Evolutionary conservation across 2,888 invertebrate genomes (phyloP).

Genomic region (Neoscelio sp.): DNA sequence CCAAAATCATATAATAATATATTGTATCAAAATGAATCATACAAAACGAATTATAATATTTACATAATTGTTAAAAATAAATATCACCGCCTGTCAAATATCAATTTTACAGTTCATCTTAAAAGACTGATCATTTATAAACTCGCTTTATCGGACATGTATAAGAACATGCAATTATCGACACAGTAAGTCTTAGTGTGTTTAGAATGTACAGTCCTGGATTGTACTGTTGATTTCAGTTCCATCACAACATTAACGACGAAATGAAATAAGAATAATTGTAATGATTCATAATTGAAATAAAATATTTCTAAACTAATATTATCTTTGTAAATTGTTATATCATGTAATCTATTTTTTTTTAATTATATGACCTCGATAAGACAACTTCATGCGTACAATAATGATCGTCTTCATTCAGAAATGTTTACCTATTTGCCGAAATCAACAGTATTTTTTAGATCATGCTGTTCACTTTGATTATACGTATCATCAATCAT

Average conservation of each 20-base stretch:
- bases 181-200: background rate
- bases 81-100: slow-evolving; percentile 37
- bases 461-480: too few relatives aligned
- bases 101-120: slow-evolving; percentile 16
- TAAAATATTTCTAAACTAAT: too few relatives aligned
- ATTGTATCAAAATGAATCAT: slow-evolving; percentile 23
- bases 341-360: too few relatives aligned
- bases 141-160: background rate
- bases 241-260: too few relatives aligned
- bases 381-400: too few relatives aligned
- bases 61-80: slow-evolving; percentile 19
- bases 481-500: too few relatives aligned
- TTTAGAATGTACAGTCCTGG: background rate
- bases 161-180: background rate
- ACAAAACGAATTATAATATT: slow-evolving; percentile 13
- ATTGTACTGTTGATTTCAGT: background rate
- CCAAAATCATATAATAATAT: slow-evolving; percentile 43
- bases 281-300: too few relatives aligned
- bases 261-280: too few relatives aligned
- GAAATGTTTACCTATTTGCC: too few relatives aligned
- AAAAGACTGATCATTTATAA: slow-evolving; percentile 33
- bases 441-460: slow-evolving; percentile 29
- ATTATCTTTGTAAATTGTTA: too few relatives aligned
- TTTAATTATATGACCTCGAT: too few relatives aligned
- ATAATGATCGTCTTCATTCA: too few relatives aligned